Evolutionary conservation across 2,113 vertebrate species (phyloP).

Genomic region (Chamaetylas fuelleborni): DNA sequence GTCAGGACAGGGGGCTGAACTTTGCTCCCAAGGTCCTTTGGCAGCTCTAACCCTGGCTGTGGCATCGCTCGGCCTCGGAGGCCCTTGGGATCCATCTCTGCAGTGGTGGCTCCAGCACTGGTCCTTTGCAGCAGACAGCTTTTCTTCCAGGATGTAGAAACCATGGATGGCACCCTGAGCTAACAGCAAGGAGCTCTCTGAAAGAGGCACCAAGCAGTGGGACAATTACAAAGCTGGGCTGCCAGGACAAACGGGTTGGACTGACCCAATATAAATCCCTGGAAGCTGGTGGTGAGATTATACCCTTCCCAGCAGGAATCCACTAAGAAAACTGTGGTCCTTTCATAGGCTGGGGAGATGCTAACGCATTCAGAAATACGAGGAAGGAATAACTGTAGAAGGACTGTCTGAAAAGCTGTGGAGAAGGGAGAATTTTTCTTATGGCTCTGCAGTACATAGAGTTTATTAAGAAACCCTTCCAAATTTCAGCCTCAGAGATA

Average conservation of each 20-base stretch:
- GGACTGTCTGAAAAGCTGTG: not conserved
- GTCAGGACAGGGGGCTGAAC: not conserved
- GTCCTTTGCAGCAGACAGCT: not conserved
- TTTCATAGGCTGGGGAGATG: not conserved
- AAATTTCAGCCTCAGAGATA: slow-evolving; percentile 22
- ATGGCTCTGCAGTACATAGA: not conserved
- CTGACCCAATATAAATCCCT: not conserved
- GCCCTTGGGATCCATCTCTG: not conserved
- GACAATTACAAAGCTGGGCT: not conserved
- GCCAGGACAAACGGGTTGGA: not conserved
- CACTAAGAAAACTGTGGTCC: not conserved
- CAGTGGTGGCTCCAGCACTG: not conserved
- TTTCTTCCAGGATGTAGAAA: not conserved
- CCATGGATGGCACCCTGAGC: not conserved
- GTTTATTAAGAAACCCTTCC: not conserved
- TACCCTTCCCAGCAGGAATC: not conserved
- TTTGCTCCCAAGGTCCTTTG: not conserved
- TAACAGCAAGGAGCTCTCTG: not conserved
- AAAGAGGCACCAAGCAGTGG: not conserved
- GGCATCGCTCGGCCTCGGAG: not conserved
- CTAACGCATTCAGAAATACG: not conserved
- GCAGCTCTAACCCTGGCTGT: not conserved
- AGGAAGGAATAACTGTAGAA: not conserved
- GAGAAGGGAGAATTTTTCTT: not conserved
- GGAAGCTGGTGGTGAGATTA: not conserved